phyloP scores from a whole-genome alignment of 1,140 invertebrate genomes.

The Pseudomyrmex dendroicus region DNA sequence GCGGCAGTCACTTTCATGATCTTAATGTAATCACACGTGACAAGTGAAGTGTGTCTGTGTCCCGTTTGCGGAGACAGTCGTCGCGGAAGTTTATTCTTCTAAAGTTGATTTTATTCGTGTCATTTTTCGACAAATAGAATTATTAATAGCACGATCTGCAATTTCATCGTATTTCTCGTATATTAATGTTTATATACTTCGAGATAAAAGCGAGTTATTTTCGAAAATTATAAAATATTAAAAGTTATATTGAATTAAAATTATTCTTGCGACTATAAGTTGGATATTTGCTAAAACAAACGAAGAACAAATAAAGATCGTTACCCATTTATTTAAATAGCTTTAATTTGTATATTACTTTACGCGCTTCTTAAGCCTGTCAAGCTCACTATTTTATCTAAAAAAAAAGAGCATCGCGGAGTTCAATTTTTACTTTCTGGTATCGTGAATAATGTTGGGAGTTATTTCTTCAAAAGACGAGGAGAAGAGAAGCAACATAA shows the following conservation, averaged over 20 bases:
- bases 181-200: background rate
- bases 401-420: slow-evolving; percentile 10
- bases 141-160: background rate
- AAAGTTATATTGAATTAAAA: background rate
- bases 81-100: background rate
- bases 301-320: background rate
- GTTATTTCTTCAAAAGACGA: slow-evolving; percentile 31
- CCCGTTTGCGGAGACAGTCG: background rate
- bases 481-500: slow-evolving; percentile 60
- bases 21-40: slow-evolving; percentile 1
- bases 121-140: background rate
- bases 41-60: background rate
- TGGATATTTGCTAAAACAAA: background rate
- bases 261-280: background rate
- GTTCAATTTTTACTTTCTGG: slow-evolving; percentile 17
- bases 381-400: background rate
- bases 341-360: no score
- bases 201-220: background rate
- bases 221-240: background rate
- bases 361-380: no score
- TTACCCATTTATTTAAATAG: no score
- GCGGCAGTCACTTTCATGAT: background rate
- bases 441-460: slow-evolving; percentile 30
- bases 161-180: background rate
- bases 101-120: no score